Base-by-base conservation (phyloP, 2,797 vertebrate species). In the Bothrops alternatus region DNA sequence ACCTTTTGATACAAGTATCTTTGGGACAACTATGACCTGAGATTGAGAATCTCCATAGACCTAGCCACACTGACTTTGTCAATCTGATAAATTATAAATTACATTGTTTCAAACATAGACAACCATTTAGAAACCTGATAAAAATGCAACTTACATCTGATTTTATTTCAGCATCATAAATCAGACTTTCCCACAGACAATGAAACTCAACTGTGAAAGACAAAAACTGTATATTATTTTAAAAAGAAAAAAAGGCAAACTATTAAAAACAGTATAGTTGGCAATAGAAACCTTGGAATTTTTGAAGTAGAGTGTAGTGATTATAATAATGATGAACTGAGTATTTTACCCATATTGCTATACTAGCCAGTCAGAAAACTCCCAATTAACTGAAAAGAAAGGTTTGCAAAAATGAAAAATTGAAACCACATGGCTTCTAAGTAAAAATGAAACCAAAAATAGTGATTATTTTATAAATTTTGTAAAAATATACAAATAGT, bases 101-200 rank as follows among this genome's bases (percentile, higher is more conserved):
- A 47, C 3, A 78, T 42, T 47, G 37, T 82, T 82, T 82, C 37
- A 82, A 82, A 57, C 73, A 37, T 42, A 16, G 23, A 63, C 28
- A 61, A 85, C 53, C 26, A n/a, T 61, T 89, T 89, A 61, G 4
- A 92, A 12, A 42, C 4, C 3, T 37, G 47, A 90, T 55, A n/a
- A 69, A 90, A 86, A 50, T 95, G 25, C 23, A 93, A 97, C 97
- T 98, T 97, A 99, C 99, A 3, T 99, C 98, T n/a, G 97, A 98
- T 97, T 99, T 99, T 85, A 99, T 97, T 95, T 98, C 98, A 91
- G 90, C 96, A 1, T 99, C 99, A 95, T 99, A 99, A 28, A 99
- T 97, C 86, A 99, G 97, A 96, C 99, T 99, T 94, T 99, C 99
- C 99, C 99, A 99, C 82, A 99, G 98, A 65, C 99, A 99, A 6